phyloP scores from a whole-genome alignment of 2,888 invertebrate species.

The Elmis aenea region DNA sequence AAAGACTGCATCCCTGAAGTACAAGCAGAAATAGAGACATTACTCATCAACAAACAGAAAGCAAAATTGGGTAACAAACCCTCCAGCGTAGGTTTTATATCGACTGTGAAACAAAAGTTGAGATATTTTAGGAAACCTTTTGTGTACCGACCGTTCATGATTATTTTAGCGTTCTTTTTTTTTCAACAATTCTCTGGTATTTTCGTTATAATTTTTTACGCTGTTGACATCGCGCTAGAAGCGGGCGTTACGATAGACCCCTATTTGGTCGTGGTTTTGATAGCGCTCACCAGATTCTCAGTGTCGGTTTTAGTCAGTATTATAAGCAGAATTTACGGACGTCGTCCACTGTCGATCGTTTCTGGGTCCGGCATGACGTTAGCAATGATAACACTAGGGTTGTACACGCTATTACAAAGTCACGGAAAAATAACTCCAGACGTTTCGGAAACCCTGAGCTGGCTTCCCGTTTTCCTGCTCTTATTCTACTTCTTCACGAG shows the following conservation, averaged over 20 bases:
- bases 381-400: constrained; percentile 49
- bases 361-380: constrained; percentile 56
- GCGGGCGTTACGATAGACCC: constrained; percentile 49
- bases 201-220: constrained; percentile 54
- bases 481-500: constrained; percentile 50
- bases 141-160: constrained; percentile 47
- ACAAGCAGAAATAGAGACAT: constrained; percentile 32
- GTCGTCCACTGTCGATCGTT: constrained; percentile 53
- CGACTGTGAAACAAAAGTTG: constrained; percentile 26
- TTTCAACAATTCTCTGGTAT: constrained; percentile 57
- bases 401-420: constrained; percentile 41
- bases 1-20: constrained; percentile 29
- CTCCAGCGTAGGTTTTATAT: too few species aligned
- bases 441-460: constrained; percentile 26
- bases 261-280: constrained; percentile 49
- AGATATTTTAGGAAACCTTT: constrained; percentile 40
- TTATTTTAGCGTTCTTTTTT: constrained; percentile 51
- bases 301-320: constrained; percentile 47
- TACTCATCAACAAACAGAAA: constrained; percentile 30
- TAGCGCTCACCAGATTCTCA: constrained; percentile 48
- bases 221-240: constrained; percentile 49
- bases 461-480: constrained; percentile 47
- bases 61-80: constrained; percentile 10
- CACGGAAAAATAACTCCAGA: constrained; percentile 31
- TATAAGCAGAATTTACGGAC: constrained; percentile 52